These are phyloP conservation scores for Lasioglossum figueresi DNA, from an alignment of 2,888 invertebrate genomes.

Conservation along the genomic window DNA sequence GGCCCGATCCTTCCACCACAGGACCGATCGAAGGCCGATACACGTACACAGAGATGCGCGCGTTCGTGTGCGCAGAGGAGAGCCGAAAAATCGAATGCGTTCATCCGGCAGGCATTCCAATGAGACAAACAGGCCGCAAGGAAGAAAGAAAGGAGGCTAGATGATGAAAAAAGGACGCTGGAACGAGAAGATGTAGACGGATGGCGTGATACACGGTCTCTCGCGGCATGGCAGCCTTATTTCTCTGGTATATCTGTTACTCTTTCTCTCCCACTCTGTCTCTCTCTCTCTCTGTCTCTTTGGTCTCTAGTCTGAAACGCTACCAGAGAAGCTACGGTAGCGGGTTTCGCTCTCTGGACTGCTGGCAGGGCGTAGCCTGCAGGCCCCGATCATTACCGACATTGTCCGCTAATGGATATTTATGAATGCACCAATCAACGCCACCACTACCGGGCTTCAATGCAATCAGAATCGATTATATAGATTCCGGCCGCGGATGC, in stretches of 20 bases:
- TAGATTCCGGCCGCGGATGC: conserved; percentile 74
- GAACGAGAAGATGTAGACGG: conserved; percentile 71
- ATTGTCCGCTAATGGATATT: conserved; percentile 84
- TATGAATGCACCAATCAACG: conserved; percentile 84
- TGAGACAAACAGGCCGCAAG: conserved; percentile 70
- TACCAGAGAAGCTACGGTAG: conserved; percentile 76
- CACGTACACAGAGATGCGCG: conserved; percentile 69
- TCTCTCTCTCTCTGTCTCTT: not conserved
- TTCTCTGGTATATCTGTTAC: conserved; percentile 54
- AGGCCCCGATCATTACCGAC: conserved; percentile 82
- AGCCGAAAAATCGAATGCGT: conserved; percentile 78
- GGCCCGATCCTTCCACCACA: conserved; percentile 64
- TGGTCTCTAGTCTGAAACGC: conserved; percentile 71
- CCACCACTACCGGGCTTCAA: conserved; percentile 83
- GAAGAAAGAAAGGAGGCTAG: conserved; percentile 64
- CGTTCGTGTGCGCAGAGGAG: conserved; percentile 1
- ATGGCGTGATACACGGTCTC: conserved; percentile 68
- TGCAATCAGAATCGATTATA: conserved; percentile 84
- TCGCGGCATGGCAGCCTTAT: conserved; percentile 71
- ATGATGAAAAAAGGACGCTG: conserved; percentile 52
- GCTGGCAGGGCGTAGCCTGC: conserved; percentile 80
- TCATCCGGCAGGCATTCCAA: conserved; percentile 80
- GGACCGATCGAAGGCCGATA: conserved; percentile 76
- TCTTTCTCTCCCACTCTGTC: not conserved
- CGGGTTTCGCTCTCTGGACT: conserved; percentile 52